Base-by-base conservation (phyloP, 2,888 invertebrate genomes). In the Arge pagana region DNA sequence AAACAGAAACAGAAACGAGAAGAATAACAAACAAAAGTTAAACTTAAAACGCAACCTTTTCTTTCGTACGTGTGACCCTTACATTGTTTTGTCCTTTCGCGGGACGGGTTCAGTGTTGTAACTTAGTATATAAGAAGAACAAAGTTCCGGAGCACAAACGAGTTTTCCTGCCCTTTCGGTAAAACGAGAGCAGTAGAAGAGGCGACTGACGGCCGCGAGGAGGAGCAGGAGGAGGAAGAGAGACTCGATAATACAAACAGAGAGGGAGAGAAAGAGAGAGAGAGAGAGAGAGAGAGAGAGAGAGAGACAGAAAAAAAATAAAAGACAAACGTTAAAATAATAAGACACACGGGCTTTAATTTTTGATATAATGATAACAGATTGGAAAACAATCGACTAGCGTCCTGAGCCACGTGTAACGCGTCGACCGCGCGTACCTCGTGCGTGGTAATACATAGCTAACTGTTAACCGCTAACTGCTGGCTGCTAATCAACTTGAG, bases 41-140 rank as follows among this genome's bases (percentile, higher is more conserved):
- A 50, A 50, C 53, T 50, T 40, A 40, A 39, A 43, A 35, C 61
- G 61, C 62, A 56, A 41, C 33, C 48, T 62, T 65, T 66, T 55
- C 63, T 65, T 68, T 69, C 58, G 60, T 58, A 62, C 54, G 68
- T 72, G 73, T 73, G 66, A 68, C 62, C 67, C 62, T 71, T 74
- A 73, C 67, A 70, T 74, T 74, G 72, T 72, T 72, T 74, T 74
- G 72, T 74, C 71, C 69, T 66, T 57, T 54, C 60, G 61, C 37
- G 71, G 71, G 71, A 71, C 72, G 61, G 72, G 72, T 73, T 74
- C 70, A 68, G 73, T 74, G 74, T 73, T 68, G 72, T 72, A 73
- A 72, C 70, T 68, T 74, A 73, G 74, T 52, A 65, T 72, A 62
- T 72, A 72, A 72, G 62, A 63, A 65, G 65, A 64, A 59, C 54